Evolutionary conservation across 2,113 vertebrate species (phyloP), one percentile per base, ranked within the genome.

Genomic region (Serilophus lunatus): DNA sequence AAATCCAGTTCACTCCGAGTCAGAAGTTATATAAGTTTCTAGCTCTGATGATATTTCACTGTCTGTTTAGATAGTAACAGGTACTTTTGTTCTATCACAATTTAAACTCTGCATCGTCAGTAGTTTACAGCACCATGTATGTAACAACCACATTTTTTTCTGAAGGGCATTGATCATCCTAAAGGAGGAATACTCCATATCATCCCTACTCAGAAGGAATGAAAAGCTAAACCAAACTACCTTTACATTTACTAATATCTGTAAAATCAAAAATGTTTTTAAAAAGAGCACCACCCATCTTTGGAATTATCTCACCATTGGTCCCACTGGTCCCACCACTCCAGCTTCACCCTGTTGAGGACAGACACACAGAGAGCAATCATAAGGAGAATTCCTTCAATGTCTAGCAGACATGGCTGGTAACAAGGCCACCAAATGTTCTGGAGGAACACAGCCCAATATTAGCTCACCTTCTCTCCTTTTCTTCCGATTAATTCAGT

Each of bases 341-440:
- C 99, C 99, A 33, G 71, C 50, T 63, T 99, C 98, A 69, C 99
- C 99, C 99, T 99, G 70, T 86, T 54, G 65, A 97, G 71, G 92
- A 96, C 42, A 96, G 29, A 95, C 18, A 77, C 14, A 72, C 10
- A 70, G 5, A 89, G 40, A 80, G 17, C 13, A 88, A 66, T 88
- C 60, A 95, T 23, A 44, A 63, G 6, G 44, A 81, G 70, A 90
- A 92, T 23, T 76, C 7, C 20, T 36, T 9, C 17, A 81, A 8
- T 40, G 8, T 60, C 22, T 57, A 56, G 45, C 23, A 51, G 47
- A 88, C 13, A 26, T 44, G 44, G 50, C 33, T 77, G 45, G 29
- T 44, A 86, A 70, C 29, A 83, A 6, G 12, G 38, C 31, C 75
- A 65, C 70, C 82, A 92, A 90, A 78, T 3, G 29, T 60, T 87